Evolutionary conservation across 2,113 vertebrate genomes (phyloP).

Genomic region (Atrichornis clamosus): DNA sequence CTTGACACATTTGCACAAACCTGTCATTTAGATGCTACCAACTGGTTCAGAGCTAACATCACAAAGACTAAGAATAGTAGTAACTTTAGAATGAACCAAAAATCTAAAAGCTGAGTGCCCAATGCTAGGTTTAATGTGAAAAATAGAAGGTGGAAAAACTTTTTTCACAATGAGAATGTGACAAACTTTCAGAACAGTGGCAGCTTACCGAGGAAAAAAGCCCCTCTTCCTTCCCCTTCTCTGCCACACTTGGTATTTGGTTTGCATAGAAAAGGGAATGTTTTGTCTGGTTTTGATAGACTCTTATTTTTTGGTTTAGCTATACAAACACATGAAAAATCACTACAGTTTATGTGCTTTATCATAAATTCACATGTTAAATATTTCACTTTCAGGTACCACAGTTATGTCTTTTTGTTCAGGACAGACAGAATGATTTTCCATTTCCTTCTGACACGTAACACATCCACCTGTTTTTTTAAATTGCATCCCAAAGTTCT

Average conservation of each 20-base stretch:
- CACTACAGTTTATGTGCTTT: background rate
- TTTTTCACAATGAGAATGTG: background rate
- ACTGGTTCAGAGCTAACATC: background rate
- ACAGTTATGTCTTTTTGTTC: background rate
- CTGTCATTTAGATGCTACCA: background rate
- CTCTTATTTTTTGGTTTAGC: constrained; percentile 53
- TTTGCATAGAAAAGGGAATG: constrained; percentile 66
- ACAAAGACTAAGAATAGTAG: background rate
- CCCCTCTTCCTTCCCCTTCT: background rate
- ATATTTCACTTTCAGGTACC: background rate
- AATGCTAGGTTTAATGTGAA: background rate
- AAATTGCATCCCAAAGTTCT: background rate
- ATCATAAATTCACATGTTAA: background rate
- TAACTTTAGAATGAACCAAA: background rate
- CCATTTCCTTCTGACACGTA: background rate
- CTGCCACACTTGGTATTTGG: background rate
- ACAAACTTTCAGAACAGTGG: background rate
- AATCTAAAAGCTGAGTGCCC: background rate
- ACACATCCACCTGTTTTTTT: background rate
- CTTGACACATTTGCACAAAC: background rate
- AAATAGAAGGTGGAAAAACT: background rate
- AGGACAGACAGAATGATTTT: background rate
- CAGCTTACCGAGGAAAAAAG: constrained; percentile 10
- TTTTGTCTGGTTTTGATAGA: background rate
- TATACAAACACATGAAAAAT: constrained; percentile 6